These are phyloP conservation scores for Acanthurus lineatus DNA, from an alignment of 2,797 vertebrate species.

Conservation along the genomic window DNA sequence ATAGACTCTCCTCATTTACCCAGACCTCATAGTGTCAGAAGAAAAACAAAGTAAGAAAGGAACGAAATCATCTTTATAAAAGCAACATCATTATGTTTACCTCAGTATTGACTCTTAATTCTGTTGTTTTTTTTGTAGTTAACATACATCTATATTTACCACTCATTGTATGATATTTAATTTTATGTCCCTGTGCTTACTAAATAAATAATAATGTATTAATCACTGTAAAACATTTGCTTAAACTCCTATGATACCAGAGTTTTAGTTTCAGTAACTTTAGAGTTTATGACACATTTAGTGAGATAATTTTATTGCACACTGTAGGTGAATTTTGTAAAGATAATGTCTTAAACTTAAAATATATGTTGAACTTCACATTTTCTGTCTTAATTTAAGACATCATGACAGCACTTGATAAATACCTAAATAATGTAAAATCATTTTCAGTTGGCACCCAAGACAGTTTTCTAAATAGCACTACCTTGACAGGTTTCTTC, in stretches of 20 bases:
- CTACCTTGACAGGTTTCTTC: not conserved
- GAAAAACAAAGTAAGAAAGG: conserved; percentile 17
- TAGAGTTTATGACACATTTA: not conserved
- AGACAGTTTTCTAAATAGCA: no score
- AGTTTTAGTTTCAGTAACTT: not conserved
- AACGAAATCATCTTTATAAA: conserved; percentile 17
- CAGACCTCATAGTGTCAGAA: conserved; percentile 21
- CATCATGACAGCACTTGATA: conserved; percentile 1
- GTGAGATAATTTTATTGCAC: not conserved
- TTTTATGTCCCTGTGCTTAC: not conserved
- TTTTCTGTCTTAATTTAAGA: not conserved
- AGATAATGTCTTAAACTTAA: no score
- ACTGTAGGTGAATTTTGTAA: not conserved
- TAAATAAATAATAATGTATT: no score
- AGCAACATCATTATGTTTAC: conserved; percentile 12
- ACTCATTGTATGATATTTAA: not conserved
- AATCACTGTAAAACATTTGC: not conserved
- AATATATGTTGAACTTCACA: no score
- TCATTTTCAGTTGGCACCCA: no score
- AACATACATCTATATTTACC: conserved; percentile 8
- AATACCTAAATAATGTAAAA: not conserved
- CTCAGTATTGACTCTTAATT: not conserved
- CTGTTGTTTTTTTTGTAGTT: not conserved
- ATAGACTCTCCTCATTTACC: conserved; percentile 54
- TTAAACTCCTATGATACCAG: not conserved